Percentiles rank a stretch among this genome's conserved stretches.
Conservation (phyloP, 2,113 vertebrate species). For the Alexandromys fortis region DNA sequence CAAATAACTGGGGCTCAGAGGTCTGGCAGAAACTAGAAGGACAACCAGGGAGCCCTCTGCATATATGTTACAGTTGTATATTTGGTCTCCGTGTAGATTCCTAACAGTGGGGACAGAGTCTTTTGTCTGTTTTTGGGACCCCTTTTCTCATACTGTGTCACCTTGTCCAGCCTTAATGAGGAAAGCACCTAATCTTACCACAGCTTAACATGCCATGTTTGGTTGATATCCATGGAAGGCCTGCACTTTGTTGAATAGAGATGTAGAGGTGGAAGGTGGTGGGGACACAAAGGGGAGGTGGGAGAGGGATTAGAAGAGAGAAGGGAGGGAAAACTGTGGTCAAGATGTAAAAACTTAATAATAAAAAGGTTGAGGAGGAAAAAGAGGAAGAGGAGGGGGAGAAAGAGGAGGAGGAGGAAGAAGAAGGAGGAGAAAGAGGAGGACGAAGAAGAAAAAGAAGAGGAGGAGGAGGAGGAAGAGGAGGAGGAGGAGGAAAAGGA, state of each 20-base stretch:
- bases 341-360: not conserved
- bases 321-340: not conserved
- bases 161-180: not conserved
- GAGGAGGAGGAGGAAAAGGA: not conserved
- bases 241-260: not conserved
- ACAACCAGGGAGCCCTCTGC: not conserved
- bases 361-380: not conserved
- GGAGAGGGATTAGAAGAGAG: not conserved
- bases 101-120: not conserved
- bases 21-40: not conserved
- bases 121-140: not conserved
- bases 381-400: not conserved
- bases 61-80: not conserved
- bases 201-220: not conserved
- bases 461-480: rapidly evolving
- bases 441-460: too few species aligned
- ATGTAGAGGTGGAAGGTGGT: not conserved
- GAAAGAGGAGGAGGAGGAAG: not conserved
- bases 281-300: not conserved
- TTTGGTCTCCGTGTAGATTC: not conserved
- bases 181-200: not conserved
- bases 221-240: not conserved
- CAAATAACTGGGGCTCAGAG: not conserved
- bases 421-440: not conserved
- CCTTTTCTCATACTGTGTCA: not conserved